Evolutionary conservation across 2,797 vertebrate genomes (phyloP).

Genomic region (Catharus ustulatus): DNA sequence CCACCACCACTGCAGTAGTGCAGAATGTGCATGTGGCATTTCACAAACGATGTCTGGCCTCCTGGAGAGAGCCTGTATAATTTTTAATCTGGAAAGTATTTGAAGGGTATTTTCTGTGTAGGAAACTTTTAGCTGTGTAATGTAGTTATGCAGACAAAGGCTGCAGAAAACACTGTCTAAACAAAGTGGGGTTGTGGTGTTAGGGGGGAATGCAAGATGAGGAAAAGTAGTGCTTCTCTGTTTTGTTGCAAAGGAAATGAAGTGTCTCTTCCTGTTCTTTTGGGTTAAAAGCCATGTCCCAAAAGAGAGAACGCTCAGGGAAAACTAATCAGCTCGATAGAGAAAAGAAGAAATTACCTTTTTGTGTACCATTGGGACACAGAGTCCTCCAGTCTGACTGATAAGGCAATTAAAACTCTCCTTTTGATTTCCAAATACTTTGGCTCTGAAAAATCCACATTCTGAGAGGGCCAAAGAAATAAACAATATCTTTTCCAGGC

Average conservation of each 20-base stretch:
- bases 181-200: neutral
- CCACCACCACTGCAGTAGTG: neutral
- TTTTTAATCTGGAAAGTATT: conserved; percentile 60
- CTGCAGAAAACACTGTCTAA: neutral
- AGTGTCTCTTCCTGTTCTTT: neutral
- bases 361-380: neutral
- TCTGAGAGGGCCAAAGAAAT: neutral
- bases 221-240: neutral
- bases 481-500: neutral
- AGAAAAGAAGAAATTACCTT: neutral
- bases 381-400: neutral
- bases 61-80: neutral
- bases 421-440: neutral
- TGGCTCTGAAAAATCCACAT: neutral
- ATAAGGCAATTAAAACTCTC: neutral
- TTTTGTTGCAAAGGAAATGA: neutral
- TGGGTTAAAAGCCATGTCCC: neutral
- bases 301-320: neutral
- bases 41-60: neutral
- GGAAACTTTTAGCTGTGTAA: neutral
- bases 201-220: neutral
- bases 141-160: neutral
- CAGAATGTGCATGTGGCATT: conserved; percentile 27
- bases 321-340: neutral
- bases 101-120: conserved; percentile 3